Percentiles rank a stretch among this genome's conserved stretches.
These are phyloP conservation scores for Saturnia pavonia DNA, from an alignment of 2,888 invertebrate genomes.

Conservation along the genomic window DNA sequence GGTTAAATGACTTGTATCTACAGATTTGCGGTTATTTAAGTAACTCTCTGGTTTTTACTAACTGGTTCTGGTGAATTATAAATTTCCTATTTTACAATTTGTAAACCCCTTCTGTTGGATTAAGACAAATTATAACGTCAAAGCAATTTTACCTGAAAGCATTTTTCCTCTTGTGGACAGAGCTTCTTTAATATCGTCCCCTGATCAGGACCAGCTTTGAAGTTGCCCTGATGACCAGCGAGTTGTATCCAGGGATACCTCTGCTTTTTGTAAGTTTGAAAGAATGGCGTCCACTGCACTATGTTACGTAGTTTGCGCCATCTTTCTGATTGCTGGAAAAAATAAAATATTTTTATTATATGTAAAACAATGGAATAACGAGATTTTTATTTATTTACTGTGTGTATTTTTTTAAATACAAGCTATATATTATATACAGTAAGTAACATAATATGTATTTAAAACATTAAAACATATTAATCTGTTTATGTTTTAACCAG, in stretches of 20 bases:
- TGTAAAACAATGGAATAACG: neutral
- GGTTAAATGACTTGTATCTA: too few relatives aligned
- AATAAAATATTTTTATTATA: constrained; percentile 20
- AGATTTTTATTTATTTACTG: neutral
- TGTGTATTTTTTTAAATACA: neutral
- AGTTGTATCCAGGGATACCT: constrained; percentile 98
- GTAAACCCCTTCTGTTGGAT: neutral
- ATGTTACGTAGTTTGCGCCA: constrained; percentile 97
- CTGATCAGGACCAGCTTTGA: constrained; percentile 95
- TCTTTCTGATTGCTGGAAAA: constrained; percentile 90
- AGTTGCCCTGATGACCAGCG: constrained; percentile 97
- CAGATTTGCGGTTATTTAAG: too few relatives aligned
- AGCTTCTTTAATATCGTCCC: constrained; percentile 97
- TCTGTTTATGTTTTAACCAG: neutral
- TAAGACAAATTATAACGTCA: neutral
- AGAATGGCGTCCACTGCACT: constrained; percentile 98
- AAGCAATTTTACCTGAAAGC: constrained; percentile 84
- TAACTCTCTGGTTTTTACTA: too few relatives aligned
- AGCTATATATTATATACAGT: too few relatives aligned
- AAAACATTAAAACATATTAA: too few relatives aligned
- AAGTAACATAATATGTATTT: too few relatives aligned
- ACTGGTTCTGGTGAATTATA: neutral
- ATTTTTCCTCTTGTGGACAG: constrained; percentile 93
- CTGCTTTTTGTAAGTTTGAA: constrained; percentile 97
- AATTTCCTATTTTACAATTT: neutral